Conservation (phyloP, 2,888 invertebrate genomes). For the Meta bourneti region DNA sequence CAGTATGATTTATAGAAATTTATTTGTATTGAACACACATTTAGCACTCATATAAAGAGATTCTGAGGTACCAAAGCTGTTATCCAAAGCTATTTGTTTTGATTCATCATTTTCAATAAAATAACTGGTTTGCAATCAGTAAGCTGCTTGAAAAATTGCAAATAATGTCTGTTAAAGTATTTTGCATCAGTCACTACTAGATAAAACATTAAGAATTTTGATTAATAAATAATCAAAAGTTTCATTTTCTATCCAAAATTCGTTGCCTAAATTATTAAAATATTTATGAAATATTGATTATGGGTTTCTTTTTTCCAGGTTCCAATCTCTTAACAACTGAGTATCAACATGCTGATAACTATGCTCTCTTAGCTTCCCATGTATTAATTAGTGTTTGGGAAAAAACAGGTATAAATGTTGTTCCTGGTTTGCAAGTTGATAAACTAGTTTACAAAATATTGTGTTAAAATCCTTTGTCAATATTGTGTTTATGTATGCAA, state of each 20-base stretch:
- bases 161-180: too few relatives aligned
- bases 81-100: too few relatives aligned
- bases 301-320: constrained; percentile 70
- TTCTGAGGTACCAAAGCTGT: too few relatives aligned
- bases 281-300: neutral
- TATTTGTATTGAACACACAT: too few relatives aligned
- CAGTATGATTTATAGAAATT: too few relatives aligned
- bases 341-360: constrained; percentile 86
- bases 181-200: neutral
- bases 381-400: constrained; percentile 84
- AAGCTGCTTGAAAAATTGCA: too few relatives aligned
- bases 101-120: too few relatives aligned
- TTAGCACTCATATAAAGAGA: too few relatives aligned
- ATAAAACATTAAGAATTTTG: neutral
- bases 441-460: neutral
- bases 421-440: too few relatives aligned
- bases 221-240: neutral
- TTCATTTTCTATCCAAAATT: neutral
- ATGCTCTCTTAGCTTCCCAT: constrained; percentile 89
- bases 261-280: neutral
- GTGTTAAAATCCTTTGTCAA: neutral
- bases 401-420: constrained; percentile 80
- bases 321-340: constrained; percentile 81
- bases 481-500: neutral
- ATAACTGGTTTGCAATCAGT: too few relatives aligned